phyloP scores from a whole-genome alignment of 2,888 invertebrate species.

The Escarpia spicata region DNA sequence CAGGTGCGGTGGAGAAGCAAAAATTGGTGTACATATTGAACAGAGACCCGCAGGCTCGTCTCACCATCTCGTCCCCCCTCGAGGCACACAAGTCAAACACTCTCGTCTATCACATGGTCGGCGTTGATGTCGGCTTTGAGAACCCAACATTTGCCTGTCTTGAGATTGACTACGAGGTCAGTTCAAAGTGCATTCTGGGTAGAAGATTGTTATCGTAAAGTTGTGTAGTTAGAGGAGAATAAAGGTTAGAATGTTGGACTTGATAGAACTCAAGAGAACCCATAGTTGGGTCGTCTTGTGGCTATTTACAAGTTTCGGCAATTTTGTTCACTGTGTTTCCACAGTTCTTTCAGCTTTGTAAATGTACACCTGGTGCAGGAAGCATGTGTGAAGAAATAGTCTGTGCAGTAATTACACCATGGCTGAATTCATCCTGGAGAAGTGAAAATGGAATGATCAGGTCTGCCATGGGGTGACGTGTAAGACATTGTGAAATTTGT shows the following conservation, averaged over 20 bases:
- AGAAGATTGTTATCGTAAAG: neutral
- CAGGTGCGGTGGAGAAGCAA: slow-evolving; percentile 97
- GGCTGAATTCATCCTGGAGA: too few species aligned
- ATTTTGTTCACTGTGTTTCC: too few species aligned
- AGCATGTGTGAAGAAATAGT: too few species aligned
- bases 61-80: slow-evolving; percentile 97
- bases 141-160: slow-evolving; percentile 99
- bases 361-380: neutral
- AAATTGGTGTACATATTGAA: slow-evolving; percentile 98
- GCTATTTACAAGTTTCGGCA: too few species aligned
- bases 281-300: too few species aligned
- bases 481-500: too few species aligned
- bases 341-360: neutral
- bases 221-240: too few species aligned
- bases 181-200: neutral
- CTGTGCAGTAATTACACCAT: too few species aligned
- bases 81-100: slow-evolving; percentile 99
- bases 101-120: slow-evolving; percentile 96
- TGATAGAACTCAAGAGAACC: too few species aligned
- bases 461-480: too few species aligned
- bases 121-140: slow-evolving; percentile 97
- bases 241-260: too few species aligned
- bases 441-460: too few species aligned
- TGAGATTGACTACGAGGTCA: slow-evolving; percentile 96
- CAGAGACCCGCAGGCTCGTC: slow-evolving; percentile 94